Conservation (phyloP, 2,797 vertebrate genomes). For the Acanthiza pusilla region DNA sequence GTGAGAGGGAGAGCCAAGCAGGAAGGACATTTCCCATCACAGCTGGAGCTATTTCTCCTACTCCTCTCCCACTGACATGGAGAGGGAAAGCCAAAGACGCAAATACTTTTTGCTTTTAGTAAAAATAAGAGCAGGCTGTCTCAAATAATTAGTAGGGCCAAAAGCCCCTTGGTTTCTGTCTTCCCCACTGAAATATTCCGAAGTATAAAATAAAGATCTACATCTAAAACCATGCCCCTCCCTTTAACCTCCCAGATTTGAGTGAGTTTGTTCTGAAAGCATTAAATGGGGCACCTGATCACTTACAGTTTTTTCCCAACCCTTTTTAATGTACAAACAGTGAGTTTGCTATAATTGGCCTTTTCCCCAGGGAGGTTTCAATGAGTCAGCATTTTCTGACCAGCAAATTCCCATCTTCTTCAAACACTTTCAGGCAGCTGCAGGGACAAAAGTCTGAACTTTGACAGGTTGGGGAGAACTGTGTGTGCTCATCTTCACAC, state of each 20-base stretch:
- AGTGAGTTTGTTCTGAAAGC: background rate
- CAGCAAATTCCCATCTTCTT: background rate
- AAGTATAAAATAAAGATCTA: background rate
- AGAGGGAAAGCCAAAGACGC: background rate
- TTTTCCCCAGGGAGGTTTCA: background rate
- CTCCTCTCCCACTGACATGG: background rate
- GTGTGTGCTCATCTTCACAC: background rate
- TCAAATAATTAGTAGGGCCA: background rate
- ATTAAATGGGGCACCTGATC: background rate
- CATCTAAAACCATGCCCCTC: background rate
- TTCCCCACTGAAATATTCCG: background rate
- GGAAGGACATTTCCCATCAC: background rate
- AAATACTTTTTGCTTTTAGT: background rate
- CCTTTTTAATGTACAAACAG: background rate
- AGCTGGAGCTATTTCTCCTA: background rate
- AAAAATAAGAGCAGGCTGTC: background rate
- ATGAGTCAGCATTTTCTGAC: constrained; percentile 37
- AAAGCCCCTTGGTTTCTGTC: background rate
- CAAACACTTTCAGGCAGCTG: background rate
- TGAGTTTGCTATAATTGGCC: background rate
- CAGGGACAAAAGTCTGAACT: background rate
- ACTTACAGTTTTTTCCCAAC: background rate
- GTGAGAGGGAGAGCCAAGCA: background rate
- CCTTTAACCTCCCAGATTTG: background rate
- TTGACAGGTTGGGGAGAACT: background rate